phyloP scores from a whole-genome alignment of 2,797 vertebrate genomes.

The Chloroceryle amazona region DNA sequence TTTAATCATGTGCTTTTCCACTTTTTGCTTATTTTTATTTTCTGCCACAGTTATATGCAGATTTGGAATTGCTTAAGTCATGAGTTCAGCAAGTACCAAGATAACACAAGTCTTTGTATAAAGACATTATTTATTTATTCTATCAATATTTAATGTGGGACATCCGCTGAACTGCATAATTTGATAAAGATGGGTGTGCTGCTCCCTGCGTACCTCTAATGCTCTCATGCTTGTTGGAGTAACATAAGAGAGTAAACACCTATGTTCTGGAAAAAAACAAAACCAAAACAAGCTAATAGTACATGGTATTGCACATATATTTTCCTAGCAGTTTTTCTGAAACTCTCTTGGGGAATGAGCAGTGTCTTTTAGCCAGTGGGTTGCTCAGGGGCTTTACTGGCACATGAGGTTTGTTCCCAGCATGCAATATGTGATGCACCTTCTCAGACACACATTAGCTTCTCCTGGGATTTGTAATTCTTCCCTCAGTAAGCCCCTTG shows the following conservation, averaged over 20 bases:
- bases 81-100: conserved; percentile 78
- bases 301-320: not conserved
- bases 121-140: conserved; percentile 3
- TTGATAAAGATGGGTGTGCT: not conserved
- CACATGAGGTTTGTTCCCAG: not conserved
- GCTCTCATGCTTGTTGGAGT: not conserved
- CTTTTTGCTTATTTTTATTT: not conserved
- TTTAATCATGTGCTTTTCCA: not conserved
- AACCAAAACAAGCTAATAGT: not conserved
- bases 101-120: conserved; percentile 45
- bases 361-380: not conserved
- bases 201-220: not conserved
- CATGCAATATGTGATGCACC: not conserved
- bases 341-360: not conserved
- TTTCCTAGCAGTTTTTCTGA: not conserved
- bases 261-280: not conserved
- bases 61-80: conserved; percentile 72
- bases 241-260: not conserved
- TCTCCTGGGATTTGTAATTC: not conserved
- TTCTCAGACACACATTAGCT: not conserved
- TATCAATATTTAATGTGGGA: conserved; percentile 25
- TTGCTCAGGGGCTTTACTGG: not conserved
- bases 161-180: not conserved
- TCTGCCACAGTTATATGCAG: conserved; percentile 54
- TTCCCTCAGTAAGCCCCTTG: not conserved